Percentiles rank a stretch among this genome's conserved stretches.
These are phyloP conservation scores for Phyto melanocephala DNA, from an alignment of 2,888 invertebrate species.

Conservation along the genomic window DNA sequence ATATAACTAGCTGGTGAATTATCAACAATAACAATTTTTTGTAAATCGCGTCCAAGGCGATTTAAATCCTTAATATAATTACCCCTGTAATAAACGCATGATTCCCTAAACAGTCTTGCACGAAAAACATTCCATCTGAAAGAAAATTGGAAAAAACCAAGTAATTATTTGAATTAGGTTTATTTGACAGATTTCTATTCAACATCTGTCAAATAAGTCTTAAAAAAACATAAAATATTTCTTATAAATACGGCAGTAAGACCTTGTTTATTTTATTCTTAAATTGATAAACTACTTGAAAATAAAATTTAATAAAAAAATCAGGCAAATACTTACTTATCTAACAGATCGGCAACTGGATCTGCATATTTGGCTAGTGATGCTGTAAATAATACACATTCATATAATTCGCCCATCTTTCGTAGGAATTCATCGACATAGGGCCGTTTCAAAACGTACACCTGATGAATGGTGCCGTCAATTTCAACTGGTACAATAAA, in stretches of 20 bases:
- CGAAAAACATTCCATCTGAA: conserved; percentile 96
- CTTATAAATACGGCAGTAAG: too few species aligned
- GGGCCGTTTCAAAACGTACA: conserved; percentile 99
- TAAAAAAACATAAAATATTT: too few species aligned
- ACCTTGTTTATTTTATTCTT: too few species aligned
- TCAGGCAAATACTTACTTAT: conserved; percentile 81
- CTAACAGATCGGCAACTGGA: conserved; percentile 98
- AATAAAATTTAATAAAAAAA: background rate
- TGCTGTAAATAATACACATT: conserved; percentile 99
- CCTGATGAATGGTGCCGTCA: conserved; percentile 98
- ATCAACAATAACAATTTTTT: conserved; percentile 98
- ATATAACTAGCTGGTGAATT: conserved; percentile 99
- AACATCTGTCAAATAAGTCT: background rate
- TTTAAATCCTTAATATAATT: conserved; percentile 99
- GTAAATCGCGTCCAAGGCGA: conserved; percentile 96
- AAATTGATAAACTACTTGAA: too few species aligned
- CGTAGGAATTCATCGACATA: conserved; percentile 99
- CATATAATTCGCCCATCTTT: conserved; percentile 98
- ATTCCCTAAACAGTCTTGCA: conserved; percentile 98
- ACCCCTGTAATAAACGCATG: conserved; percentile 99
- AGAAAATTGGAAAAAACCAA: conserved; percentile 29
- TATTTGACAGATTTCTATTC: background rate
- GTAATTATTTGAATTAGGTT: background rate
- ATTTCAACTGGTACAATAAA: conserved; percentile 99
- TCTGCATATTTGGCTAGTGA: conserved; percentile 99